Percentiles rank a stretch among this genome's conserved stretches.
phyloP scores from a whole-genome alignment of 1,140 invertebrate genomes.

The Cherax destructor region DNA sequence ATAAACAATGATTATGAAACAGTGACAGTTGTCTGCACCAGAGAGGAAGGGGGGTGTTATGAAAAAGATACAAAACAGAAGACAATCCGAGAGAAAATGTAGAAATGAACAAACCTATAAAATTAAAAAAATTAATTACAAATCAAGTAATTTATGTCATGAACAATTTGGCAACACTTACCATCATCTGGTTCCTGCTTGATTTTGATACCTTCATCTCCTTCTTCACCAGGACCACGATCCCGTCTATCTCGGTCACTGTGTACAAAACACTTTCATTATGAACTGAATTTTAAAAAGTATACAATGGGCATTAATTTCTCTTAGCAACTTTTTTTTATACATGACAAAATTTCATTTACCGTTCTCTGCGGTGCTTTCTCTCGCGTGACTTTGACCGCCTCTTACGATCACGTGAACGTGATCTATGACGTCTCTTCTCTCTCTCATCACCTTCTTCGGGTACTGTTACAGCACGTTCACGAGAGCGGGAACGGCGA shows the following conservation, averaged over 20 bases:
- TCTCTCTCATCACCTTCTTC: slow-evolving; percentile 67
- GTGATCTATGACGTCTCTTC: slow-evolving; percentile 70
- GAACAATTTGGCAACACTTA: slow-evolving; percentile 12
- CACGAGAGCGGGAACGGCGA: slow-evolving; percentile 73
- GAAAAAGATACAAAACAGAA: too few relatives aligned
- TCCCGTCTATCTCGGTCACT: slow-evolving; percentile 68
- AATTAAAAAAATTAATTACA: too few relatives aligned
- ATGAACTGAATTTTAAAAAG: background rate
- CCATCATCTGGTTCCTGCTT: slow-evolving; percentile 72
- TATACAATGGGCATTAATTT: background rate
- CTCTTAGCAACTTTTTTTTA: background rate
- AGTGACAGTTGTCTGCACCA: too few relatives aligned
- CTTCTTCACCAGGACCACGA: slow-evolving; percentile 60
- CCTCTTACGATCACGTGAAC: slow-evolving; percentile 71
- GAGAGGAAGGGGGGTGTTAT: too few relatives aligned
- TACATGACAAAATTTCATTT: background rate
- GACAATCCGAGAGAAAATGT: too few relatives aligned
- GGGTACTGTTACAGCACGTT: slow-evolving; percentile 51
- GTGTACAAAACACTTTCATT: slow-evolving; percentile 8
- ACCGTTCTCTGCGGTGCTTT: slow-evolving; percentile 70
- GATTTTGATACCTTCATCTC: slow-evolving; percentile 69
- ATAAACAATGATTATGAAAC: too few relatives aligned
- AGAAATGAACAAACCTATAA: too few relatives aligned
- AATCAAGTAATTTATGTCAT: too few relatives aligned
- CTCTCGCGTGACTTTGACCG: slow-evolving; percentile 77